A percentile compares a stretch with the other conserved stretches of the same genome.
These are phyloP conservation scores for Amphipyra tragopoginis DNA, from an alignment of 2,888 invertebrate species.

Conservation along the genomic window DNA sequence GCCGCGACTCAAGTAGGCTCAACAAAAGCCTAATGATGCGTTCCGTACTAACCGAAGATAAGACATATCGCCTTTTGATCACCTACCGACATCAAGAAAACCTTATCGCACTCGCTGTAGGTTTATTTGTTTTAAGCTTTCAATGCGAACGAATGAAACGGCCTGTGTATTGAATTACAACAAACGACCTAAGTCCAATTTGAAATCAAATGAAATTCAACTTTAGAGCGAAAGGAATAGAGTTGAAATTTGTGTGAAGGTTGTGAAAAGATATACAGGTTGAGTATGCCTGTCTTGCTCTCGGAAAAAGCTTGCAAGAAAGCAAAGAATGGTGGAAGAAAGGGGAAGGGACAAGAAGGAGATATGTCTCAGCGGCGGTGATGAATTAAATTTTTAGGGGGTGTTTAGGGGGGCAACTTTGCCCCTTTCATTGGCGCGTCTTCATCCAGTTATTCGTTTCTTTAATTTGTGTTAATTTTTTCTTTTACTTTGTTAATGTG, in stretches of 20 bases:
- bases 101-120: slow-evolving; percentile 81
- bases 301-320: slow-evolving; percentile 88
- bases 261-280: slow-evolving; percentile 67
- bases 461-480: slow-evolving; percentile 87
- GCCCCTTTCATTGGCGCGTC: slow-evolving; percentile 85
- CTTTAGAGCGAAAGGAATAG: accelerated
- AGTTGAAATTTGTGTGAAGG: slow-evolving; percentile 51
- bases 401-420: slow-evolving; percentile 78
- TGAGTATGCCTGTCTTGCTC: slow-evolving; percentile 74
- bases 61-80: slow-evolving; percentile 79
- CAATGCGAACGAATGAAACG: slow-evolving; percentile 88
- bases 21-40: slow-evolving; percentile 54
- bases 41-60: slow-evolving; percentile 60
- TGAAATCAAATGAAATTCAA: slow-evolving; percentile 33
- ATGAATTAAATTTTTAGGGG: slow-evolving; percentile 90
- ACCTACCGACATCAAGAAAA: slow-evolving; percentile 79
- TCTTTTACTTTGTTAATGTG: slow-evolving; percentile 64
- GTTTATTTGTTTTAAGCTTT: slow-evolving; percentile 89
- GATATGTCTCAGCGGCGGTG: slow-evolving; percentile 88
- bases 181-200: slow-evolving; percentile 60
- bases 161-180: slow-evolving; percentile 74
- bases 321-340: slow-evolving; percentile 88
- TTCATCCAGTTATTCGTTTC: slow-evolving; percentile 83
- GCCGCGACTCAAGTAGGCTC: slow-evolving; percentile 23
- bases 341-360: slow-evolving; percentile 86